Conservation (phyloP, 2,797 vertebrate genomes). For the Takifugu rubripes region DNA sequence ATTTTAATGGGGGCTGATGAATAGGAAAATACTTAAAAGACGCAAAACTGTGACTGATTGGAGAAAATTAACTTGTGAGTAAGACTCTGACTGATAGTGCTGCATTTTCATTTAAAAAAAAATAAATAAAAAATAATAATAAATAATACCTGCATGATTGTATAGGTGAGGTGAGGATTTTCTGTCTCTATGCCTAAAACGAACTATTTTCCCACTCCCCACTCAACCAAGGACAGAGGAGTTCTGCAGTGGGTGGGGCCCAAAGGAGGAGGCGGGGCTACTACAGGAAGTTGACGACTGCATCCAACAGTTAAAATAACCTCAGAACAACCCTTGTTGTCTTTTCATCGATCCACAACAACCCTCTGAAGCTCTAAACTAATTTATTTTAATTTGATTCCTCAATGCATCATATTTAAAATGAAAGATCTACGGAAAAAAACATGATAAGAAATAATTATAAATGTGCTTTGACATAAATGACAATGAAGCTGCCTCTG, state of each 20-base stretch:
- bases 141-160: conserved; percentile 2
- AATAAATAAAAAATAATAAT: too few species aligned
- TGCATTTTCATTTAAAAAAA: too few species aligned
- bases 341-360: conserved; percentile 20
- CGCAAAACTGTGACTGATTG: conserved; percentile 12
- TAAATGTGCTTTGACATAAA: conserved; percentile 29
- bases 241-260: not conserved
- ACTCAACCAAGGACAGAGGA: not conserved
- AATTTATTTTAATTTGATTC: not conserved
- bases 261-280: not conserved
- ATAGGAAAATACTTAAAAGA: conserved; percentile 24
- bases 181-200: not conserved
- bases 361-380: not conserved
- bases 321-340: not conserved
- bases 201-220: too few species aligned
- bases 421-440: not conserved
- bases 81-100: conserved; percentile 14
- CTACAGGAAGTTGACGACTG: not conserved
- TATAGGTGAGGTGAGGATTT: conserved; percentile 4
- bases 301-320: too few species aligned
- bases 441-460: conserved; percentile 32
- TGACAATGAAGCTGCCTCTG: conserved; percentile 32
- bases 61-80: conserved; percentile 16
- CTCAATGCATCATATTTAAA: not conserved
- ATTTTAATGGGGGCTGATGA: conserved; percentile 18